Evolutionary conservation across 2,797 vertebrate species (phyloP).

Genomic region (Numenius phaeopus): DNA sequence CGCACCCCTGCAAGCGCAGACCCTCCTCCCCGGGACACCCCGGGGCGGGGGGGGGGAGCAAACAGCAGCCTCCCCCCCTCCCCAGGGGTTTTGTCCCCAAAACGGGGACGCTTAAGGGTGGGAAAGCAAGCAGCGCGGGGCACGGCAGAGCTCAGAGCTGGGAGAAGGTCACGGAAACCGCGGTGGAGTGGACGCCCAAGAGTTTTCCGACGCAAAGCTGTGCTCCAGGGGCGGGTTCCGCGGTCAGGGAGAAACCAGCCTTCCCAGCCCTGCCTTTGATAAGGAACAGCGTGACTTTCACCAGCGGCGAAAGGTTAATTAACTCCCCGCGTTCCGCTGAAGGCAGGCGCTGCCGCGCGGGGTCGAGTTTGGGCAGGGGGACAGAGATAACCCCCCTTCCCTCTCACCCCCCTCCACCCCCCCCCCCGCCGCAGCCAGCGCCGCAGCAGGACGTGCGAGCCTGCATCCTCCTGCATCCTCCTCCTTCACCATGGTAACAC

Average conservation of each 20-base stretch:
- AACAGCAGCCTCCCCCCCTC: neutral
- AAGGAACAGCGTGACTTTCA: accelerated
- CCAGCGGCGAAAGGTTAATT: neutral
- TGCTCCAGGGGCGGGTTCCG: accelerated
- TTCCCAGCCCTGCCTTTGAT: neutral
- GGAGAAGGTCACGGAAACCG: neutral
- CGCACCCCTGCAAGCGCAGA: neutral
- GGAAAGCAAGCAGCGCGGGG: neutral
- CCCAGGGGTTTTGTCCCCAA: neutral
- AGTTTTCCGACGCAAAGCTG: neutral
- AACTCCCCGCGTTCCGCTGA: neutral
- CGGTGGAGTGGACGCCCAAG: accelerated
- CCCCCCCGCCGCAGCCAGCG: accelerated
- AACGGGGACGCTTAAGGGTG: neutral
- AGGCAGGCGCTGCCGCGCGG: neutral
- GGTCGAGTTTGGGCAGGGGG: neutral
- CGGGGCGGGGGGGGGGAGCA: neutral
- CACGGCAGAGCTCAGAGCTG: neutral
- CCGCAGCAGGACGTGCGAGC: neutral
- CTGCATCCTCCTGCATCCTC: neutral
- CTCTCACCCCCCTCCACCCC: neutral
- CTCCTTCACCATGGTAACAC: neutral
- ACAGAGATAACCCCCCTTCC: no score
- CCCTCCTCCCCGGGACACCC: neutral
- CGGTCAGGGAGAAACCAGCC: neutral